Evolutionary conservation across 2,797 vertebrate species (phyloP).

Genomic region (Schizopygopsis malacanthus): DNA sequence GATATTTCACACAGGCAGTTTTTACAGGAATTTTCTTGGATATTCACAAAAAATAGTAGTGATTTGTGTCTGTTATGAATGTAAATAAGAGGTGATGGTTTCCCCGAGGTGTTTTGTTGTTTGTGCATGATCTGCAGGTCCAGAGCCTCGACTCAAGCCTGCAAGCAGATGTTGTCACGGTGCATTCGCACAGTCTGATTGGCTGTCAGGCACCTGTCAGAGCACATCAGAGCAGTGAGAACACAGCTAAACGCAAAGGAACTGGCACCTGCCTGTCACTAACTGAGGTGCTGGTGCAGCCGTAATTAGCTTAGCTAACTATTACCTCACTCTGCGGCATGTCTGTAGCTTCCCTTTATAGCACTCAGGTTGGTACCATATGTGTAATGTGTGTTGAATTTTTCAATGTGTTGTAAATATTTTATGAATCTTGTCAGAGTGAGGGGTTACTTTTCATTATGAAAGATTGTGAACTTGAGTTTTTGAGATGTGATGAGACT

Average conservation of each 20-base stretch:
- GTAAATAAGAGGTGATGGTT: not conserved
- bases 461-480: not conserved
- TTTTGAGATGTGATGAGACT: not conserved
- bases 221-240: slow-evolving; percentile 33
- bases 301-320: slow-evolving; percentile 36
- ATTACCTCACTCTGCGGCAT: not conserved
- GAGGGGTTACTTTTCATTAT: slow-evolving; percentile 4
- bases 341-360: not conserved
- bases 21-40: not conserved
- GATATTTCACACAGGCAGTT: not conserved
- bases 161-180: slow-evolving; percentile 41
- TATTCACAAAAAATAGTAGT: too few species aligned
- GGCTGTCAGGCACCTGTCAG: slow-evolving; percentile 57
- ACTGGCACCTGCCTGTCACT: slow-evolving; percentile 57
- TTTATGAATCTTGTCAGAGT: slow-evolving; percentile 30
- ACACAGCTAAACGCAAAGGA: slow-evolving; percentile 43
- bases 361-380: not conserved
- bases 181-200: slow-evolving; percentile 35
- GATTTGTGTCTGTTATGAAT: not conserved
- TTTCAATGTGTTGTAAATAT: slow-evolving; percentile 3
- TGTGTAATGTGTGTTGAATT: not conserved
- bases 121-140: slow-evolving; percentile 46
- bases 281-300: slow-evolving; percentile 37
- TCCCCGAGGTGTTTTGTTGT: not conserved
- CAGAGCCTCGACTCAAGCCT: not conserved